Conservation (phyloP, 2,113 vertebrate species). For the Ardeotis arabs region DNA sequence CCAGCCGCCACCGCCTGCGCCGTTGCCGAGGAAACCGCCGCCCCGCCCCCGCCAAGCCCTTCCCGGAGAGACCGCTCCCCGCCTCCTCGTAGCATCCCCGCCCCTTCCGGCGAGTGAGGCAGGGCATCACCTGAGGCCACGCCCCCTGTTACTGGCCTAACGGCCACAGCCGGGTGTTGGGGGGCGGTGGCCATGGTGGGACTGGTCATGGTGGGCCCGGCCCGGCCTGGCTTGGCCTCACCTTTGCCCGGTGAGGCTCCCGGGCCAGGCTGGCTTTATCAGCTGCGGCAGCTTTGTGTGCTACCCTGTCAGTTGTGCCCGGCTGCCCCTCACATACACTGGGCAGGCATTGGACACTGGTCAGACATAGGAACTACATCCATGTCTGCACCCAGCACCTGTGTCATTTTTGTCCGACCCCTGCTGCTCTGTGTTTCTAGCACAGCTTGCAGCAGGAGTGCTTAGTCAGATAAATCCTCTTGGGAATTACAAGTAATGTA, state of each 20-base stretch:
- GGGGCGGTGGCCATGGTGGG: too few species aligned
- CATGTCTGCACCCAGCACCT: fast-evolving
- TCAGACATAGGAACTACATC: fast-evolving
- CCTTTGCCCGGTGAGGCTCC: fast-evolving
- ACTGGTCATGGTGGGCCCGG: too few species aligned
- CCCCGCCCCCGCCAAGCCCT: not conserved
- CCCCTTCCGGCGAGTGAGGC: not conserved
- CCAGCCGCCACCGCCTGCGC: not conserved
- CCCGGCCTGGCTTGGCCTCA: too few species aligned
- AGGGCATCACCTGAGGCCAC: fast-evolving
- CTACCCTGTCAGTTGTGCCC: not conserved
- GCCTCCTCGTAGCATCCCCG: not conserved
- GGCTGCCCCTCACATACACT: fast-evolving
- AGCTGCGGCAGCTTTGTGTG: fast-evolving
- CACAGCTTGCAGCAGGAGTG: fast-evolving
- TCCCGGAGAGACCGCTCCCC: not conserved
- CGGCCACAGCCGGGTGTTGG: fast-evolving
- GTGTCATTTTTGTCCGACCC: fast-evolving
- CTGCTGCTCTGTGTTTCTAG: fast-evolving
- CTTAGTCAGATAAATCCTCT: fast-evolving
- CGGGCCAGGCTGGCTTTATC: fast-evolving
- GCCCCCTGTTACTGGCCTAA: not conserved
- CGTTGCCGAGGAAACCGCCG: constrained; percentile 26
- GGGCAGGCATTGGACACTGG: fast-evolving
- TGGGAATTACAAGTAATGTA: not conserved